phyloP scores from a whole-genome alignment of 2,888 invertebrate genomes.

The Dyspetes luteomarginatus region DNA sequence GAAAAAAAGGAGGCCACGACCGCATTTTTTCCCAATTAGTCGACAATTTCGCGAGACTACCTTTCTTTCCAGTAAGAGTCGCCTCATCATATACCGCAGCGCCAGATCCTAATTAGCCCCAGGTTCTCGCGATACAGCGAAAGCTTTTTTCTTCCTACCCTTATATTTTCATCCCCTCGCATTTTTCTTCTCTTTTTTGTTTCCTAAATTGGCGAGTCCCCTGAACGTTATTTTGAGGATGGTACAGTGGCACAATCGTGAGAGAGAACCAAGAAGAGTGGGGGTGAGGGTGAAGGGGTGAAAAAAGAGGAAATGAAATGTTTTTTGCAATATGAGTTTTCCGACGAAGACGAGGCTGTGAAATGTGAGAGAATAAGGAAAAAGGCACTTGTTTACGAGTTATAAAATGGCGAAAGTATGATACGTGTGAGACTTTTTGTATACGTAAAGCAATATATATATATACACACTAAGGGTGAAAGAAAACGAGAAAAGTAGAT shows the following conservation, averaged over 20 bases:
- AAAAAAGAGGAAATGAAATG: constrained; percentile 23
- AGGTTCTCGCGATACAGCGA: constrained; percentile 29
- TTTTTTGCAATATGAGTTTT: constrained; percentile 35
- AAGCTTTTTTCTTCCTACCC: constrained; percentile 45
- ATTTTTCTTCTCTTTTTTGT: constrained; percentile 23
- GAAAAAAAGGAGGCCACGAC: constrained; percentile 51
- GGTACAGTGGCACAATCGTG: background rate
- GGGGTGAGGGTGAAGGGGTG: background rate
- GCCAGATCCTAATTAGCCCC: constrained; percentile 55
- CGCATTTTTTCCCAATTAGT: constrained; percentile 74
- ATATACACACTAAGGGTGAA: background rate
- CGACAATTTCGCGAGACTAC: constrained; percentile 71
- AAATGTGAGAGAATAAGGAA: constrained; percentile 7
- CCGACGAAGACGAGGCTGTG: constrained; percentile 1
- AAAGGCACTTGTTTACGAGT: constrained; percentile 52
- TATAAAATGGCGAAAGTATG: constrained; percentile 24
- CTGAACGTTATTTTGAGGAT: background rate
- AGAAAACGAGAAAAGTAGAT: constrained; percentile 58
- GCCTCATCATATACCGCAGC: constrained; percentile 40
- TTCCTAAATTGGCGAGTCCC: constrained; percentile 16
- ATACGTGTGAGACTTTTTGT: background rate
- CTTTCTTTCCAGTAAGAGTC: constrained; percentile 44
- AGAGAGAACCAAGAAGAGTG: background rate
- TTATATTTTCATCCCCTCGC: constrained; percentile 44
- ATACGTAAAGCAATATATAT: background rate